These are phyloP conservation scores for Theocolax elegans DNA, from an alignment of 1,140 invertebrate species.

Conservation along the genomic window DNA sequence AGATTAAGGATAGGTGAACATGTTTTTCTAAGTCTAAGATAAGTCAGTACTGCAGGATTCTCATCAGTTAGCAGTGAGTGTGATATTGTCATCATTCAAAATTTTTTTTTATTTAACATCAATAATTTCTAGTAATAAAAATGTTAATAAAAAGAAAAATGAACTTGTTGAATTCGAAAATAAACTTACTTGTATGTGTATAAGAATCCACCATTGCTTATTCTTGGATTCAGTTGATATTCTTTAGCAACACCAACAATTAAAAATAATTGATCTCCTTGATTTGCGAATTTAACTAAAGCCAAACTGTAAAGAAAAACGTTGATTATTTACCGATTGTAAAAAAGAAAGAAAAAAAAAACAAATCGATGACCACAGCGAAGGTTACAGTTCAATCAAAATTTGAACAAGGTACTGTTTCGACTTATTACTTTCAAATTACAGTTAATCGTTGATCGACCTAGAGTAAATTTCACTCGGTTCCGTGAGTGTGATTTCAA, in stretches of 20 bases:
- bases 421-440: too few species aligned
- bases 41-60: conserved; percentile 65
- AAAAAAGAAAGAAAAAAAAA: conserved; percentile 13
- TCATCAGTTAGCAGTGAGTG: conserved; percentile 58
- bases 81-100: conserved; percentile 58
- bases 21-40: too few species aligned
- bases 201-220: conserved; percentile 82
- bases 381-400: too few species aligned
- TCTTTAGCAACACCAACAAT: conserved; percentile 93
- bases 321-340: conserved; percentile 2
- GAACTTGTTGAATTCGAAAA: too few species aligned
- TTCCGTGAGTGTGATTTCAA: too few species aligned
- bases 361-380: too few species aligned
- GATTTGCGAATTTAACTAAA: conserved; percentile 78
- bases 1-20: too few species aligned
- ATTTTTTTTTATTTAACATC: background rate
- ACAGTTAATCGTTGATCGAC: too few species aligned
- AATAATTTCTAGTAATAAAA: background rate
- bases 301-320: conserved; percentile 70
- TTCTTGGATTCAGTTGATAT: conserved; percentile 87
- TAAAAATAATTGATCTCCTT: conserved; percentile 79
- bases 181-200: conserved; percentile 86
- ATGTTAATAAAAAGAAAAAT: background rate
- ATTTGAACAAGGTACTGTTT: too few species aligned
- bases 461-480: too few species aligned